Percentiles rank a stretch among this genome's conserved stretches.
phyloP scores from a whole-genome alignment of 2,888 invertebrate species.

The Drosophila atripex region DNA sequence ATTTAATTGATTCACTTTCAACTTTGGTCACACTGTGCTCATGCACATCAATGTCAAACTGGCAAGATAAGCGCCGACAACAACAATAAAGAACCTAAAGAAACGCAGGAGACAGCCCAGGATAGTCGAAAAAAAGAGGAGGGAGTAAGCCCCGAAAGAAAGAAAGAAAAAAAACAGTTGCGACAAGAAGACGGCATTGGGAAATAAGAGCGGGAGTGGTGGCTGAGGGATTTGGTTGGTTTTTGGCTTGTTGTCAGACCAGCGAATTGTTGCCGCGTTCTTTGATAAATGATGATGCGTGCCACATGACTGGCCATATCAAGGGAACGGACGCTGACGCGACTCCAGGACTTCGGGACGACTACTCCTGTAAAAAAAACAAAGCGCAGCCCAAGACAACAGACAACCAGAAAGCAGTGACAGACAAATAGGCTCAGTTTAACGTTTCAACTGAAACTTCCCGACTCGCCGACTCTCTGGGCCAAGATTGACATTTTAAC shows the following conservation, averaged over 20 bases:
- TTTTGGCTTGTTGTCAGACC: slow-evolving; percentile 50
- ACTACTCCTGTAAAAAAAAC: background rate
- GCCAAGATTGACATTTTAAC: slow-evolving; percentile 7
- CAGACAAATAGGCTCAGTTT: slow-evolving; percentile 31
- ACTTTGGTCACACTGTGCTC: slow-evolving; percentile 15
- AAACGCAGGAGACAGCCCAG: slow-evolving; percentile 19
- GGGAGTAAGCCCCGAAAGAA: background rate
- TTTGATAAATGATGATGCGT: slow-evolving; percentile 77
- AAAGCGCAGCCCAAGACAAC: background rate
- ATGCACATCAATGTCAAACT: slow-evolving; percentile 40
- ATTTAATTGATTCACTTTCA: background rate
- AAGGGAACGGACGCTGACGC: slow-evolving; percentile 38
- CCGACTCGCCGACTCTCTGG: background rate
- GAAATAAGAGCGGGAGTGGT: background rate
- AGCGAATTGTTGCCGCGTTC: slow-evolving; percentile 58
- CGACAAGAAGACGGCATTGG: slow-evolving; percentile 60
- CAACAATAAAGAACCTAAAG: slow-evolving; percentile 16
- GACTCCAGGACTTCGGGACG: slow-evolving; percentile 4
- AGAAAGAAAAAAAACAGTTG: background rate
- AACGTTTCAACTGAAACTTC: background rate
- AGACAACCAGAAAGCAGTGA: slow-evolving; percentile 4
- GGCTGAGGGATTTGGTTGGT: slow-evolving; percentile 9
- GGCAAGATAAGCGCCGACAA: slow-evolving; percentile 44
- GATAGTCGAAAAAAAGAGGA: background rate
- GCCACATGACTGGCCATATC: slow-evolving; percentile 73